phyloP scores from a whole-genome alignment of 2,888 invertebrate genomes.

The Euzetes globulus region DNA sequence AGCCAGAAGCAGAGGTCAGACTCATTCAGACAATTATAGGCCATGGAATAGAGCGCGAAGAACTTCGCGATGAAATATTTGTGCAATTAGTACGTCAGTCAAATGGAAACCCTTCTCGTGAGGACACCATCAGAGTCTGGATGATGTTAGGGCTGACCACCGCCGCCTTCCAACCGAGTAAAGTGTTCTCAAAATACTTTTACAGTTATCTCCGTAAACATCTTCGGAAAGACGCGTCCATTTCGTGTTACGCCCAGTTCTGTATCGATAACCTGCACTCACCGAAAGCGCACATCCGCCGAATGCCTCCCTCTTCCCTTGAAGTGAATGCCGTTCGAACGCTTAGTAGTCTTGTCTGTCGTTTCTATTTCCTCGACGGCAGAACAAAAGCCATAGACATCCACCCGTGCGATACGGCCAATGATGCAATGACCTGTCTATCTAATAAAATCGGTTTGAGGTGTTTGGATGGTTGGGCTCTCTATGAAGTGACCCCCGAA shows the following conservation, averaged over 20 bases:
- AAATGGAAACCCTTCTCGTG: conserved; percentile 76
- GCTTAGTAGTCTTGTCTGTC: conserved; percentile 81
- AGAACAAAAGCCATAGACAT: conserved; percentile 91
- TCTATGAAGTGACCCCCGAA: conserved; percentile 72
- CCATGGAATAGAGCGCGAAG: conserved; percentile 80
- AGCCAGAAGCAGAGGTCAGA: conserved; percentile 69
- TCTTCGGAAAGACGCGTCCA: conserved; percentile 57
- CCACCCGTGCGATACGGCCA: conserved; percentile 86
- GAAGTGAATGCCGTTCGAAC: conserved; percentile 88
- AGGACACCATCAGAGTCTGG: conserved; percentile 79
- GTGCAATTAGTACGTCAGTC: conserved; percentile 49
- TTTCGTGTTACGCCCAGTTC: conserved; percentile 83
- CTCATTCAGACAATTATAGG: conserved; percentile 76
- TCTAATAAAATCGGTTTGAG: conserved; percentile 75
- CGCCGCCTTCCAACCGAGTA: conserved; percentile 84
- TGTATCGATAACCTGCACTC: conserved; percentile 79
- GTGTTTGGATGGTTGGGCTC: conserved; percentile 85
- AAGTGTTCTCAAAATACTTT: conserved; percentile 70
- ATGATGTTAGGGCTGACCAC: conserved; percentile 76
- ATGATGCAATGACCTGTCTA: conserved; percentile 76
- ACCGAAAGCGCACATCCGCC: conserved; percentile 66
- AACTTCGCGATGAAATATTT: conserved; percentile 81
- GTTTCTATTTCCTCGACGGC: conserved; percentile 86
- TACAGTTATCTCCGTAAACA: conserved; percentile 66
- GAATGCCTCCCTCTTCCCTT: conserved; percentile 79